Base-by-base conservation (phyloP, 1,140 invertebrate species). In the Drosophila kikkawai region DNA sequence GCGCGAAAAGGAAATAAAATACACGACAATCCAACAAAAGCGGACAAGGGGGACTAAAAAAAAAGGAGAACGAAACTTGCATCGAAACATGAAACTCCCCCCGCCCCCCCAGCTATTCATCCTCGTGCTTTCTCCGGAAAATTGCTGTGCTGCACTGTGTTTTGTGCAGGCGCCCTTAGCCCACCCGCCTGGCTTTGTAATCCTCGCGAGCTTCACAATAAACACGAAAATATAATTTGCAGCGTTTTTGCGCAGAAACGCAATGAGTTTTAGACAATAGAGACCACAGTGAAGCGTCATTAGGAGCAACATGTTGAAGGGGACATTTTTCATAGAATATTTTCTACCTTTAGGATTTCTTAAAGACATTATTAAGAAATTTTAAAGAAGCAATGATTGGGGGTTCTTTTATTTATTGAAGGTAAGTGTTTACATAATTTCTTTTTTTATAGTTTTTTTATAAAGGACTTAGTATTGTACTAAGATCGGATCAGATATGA, bases 221-320 rank as follows among this genome's bases (percentile, higher is more conserved):
- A 88, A 88, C 84, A 88, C 84, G 81, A 90, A 88, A 88, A 88
- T 88, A 88, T 90, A 90, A 84, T 90, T 88, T 88, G 84, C 77
- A 84, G 80, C 65, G 69, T 88, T 86, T 79, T 75, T 56, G 69
- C 39, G 34, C 22, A 67, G 56, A 74, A 61, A 74, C 71, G 71
- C 71, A 75, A 75, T 75, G 71, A 75, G 71, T 75, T 75, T 75
- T 75, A 75, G 71, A 75, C 71, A 75, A 75, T 75, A 56, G 41
- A 36, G 4, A 41, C 11, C 22, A 79, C 75, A 71, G 75, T 63
- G 26, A 29, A 8, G 7, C 17, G 6, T 36, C 19, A 47, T 15
- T 39, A 36, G 15, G 8, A 39, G 15, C 15, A 11, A 71, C 56
- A 41, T 47, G 39, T 53, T 13, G 13, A 29, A 0, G 2, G 15